These are phyloP conservation scores for Catalaphyllia jardinei DNA, from an alignment of 64 coral and sea anemone genomes.

Conservation along the genomic window DNA sequence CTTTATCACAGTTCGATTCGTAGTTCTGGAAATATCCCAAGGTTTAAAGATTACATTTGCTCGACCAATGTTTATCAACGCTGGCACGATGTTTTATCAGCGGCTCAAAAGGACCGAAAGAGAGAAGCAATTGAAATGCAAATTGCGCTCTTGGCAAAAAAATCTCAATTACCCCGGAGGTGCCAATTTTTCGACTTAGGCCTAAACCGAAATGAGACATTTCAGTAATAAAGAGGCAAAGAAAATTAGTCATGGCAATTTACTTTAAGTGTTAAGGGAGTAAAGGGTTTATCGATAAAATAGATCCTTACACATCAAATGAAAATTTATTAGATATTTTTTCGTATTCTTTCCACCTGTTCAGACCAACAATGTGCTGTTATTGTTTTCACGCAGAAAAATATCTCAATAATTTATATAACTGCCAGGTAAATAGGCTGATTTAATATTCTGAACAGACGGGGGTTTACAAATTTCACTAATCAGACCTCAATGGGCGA, in stretches of 20 bases:
- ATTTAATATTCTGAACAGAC: background rate
- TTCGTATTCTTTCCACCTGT: background rate
- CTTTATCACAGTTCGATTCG: too few species aligned
- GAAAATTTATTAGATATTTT: background rate
- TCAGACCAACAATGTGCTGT: background rate
- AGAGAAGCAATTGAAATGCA: too few species aligned
- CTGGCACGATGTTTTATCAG: too few species aligned
- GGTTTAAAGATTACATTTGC: too few species aligned
- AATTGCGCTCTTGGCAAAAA: too few species aligned
- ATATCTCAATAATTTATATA: conserved; percentile 16
- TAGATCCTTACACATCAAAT: background rate
- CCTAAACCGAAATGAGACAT: too few species aligned
- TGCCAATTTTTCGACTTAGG: too few species aligned
- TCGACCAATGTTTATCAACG: too few species aligned
- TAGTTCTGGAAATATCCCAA: too few species aligned
- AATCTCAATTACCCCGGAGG: too few species aligned
- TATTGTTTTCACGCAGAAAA: conserved; percentile 12
- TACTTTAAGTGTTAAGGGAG: background rate
- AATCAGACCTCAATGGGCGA: background rate
- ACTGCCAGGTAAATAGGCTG: background rate
- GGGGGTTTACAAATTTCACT: conserved; percentile 20
- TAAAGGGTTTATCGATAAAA: background rate
- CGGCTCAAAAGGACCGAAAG: too few species aligned
- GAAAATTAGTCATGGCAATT: background rate
- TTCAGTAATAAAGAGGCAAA: too few species aligned